Evolutionary conservation across 2,113 vertebrate species (phyloP).

Genomic region (Apistogramma diplotaenia): DNA sequence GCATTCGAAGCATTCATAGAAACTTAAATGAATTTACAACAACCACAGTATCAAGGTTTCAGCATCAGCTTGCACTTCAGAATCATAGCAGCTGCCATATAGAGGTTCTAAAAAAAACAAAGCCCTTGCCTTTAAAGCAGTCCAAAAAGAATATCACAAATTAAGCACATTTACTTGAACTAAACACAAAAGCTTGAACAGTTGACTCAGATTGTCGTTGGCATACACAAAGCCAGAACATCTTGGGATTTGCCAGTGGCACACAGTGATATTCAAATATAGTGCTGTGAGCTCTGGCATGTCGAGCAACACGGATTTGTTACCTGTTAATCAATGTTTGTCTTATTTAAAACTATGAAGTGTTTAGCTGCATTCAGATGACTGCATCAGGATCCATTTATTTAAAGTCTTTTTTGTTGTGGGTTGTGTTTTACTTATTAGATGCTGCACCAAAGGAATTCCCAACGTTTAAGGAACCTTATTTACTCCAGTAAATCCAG

Average conservation of each 20-base stretch:
- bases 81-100: slow-evolving; percentile 1
- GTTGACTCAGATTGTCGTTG: slow-evolving; percentile 22
- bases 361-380: neutral
- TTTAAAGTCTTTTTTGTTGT: too few species aligned
- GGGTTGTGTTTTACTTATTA: too few species aligned
- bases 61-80: neutral
- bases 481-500: neutral
- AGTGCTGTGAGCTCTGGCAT: slow-evolving; percentile 1
- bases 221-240: neutral
- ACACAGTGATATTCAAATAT: slow-evolving; percentile 18
- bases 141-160: neutral
- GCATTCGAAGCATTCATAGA: neutral
- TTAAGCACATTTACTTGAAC: slow-evolving; percentile 1
- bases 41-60: neutral
- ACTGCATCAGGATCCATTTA: neutral
- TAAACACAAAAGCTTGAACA: slow-evolving; percentile 17
- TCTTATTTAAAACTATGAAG: neutral
- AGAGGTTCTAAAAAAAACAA: neutral
- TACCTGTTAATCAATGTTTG: neutral
- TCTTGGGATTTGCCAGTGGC: neutral
- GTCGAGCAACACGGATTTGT: neutral
- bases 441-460: too few species aligned
- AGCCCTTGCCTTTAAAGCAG: neutral
- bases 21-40: neutral
- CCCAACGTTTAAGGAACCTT: neutral